Conservation (phyloP, 2,113 vertebrate species). For the Salvelinus namaycush region DNA sequence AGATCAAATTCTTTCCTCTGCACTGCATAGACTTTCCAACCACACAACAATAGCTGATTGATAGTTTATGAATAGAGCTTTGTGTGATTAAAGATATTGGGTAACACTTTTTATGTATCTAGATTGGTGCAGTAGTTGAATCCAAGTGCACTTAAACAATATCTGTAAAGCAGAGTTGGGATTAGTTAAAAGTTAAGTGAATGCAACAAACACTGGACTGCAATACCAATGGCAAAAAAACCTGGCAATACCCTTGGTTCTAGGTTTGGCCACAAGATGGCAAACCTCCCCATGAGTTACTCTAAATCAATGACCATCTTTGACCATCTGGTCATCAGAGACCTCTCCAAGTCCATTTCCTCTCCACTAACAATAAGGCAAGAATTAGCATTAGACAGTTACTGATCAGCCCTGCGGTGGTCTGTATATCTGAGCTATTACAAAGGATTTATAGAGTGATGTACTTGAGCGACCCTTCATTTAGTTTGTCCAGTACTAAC, state of each 20-base stretch:
- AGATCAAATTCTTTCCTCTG: constrained; percentile 53
- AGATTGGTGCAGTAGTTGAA: constrained; percentile 20
- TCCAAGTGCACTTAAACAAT: constrained; percentile 43
- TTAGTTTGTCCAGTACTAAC: too few relatives aligned
- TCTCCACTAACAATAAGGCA: constrained; percentile 15
- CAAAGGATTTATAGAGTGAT: too few relatives aligned
- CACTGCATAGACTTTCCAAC: constrained; percentile 11
- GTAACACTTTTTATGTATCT: constrained; percentile 25
- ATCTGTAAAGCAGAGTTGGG: constrained; percentile 55
- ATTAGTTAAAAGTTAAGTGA: constrained; percentile 33
- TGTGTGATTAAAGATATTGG: constrained; percentile 19
- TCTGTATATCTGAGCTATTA: not conserved
- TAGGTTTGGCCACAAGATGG: constrained; percentile 62
- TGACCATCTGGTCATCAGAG: constrained; percentile 49
- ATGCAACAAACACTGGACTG: constrained; percentile 31
- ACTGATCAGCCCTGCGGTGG: not conserved
- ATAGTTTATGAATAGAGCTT: constrained; percentile 48
- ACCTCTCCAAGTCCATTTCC: constrained; percentile 12
- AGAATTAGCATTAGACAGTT: constrained; percentile 13
- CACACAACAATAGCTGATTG: constrained; percentile 50
- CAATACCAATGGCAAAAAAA: not conserved
- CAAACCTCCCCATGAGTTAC: constrained; percentile 40
- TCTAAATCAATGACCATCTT: constrained; percentile 27
- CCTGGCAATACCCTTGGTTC: constrained; percentile 17
- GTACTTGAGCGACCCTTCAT: too few relatives aligned